These are phyloP conservation scores for Phoenicopterus ruber DNA, from an alignment of 2,113 vertebrate genomes.

Conservation along the genomic window DNA sequence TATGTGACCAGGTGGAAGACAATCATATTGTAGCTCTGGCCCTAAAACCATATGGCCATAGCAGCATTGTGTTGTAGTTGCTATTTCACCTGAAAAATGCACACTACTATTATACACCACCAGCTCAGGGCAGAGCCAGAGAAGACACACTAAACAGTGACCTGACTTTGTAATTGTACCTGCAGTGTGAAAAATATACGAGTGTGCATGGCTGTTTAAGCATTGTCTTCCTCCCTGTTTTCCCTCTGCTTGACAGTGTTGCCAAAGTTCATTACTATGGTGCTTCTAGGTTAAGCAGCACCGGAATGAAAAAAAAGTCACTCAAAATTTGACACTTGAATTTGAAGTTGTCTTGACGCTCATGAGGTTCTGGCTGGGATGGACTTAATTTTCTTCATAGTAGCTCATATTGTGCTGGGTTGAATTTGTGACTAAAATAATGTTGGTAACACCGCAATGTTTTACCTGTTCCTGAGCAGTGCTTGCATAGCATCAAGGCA, in stretches of 20 bases:
- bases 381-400: neutral
- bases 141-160: neutral
- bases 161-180: neutral
- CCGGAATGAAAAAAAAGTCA: neutral
- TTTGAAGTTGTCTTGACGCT: neutral
- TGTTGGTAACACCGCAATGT: neutral
- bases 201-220: neutral
- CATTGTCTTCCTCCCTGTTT: neutral
- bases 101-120: neutral
- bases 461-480: neutral
- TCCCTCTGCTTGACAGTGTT: neutral
- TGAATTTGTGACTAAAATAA: neutral
- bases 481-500: neutral
- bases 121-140: neutral
- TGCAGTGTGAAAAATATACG: neutral
- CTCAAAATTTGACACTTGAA: neutral
- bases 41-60: neutral
- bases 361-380: neutral
- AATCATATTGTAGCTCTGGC: neutral
- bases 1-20: neutral
- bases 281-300: neutral
- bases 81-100: neutral
- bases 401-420: accelerated
- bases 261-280: neutral
- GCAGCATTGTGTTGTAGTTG: neutral